Conservation (phyloP, 2,888 invertebrate genomes). For the Acrobasis repandana region DNA sequence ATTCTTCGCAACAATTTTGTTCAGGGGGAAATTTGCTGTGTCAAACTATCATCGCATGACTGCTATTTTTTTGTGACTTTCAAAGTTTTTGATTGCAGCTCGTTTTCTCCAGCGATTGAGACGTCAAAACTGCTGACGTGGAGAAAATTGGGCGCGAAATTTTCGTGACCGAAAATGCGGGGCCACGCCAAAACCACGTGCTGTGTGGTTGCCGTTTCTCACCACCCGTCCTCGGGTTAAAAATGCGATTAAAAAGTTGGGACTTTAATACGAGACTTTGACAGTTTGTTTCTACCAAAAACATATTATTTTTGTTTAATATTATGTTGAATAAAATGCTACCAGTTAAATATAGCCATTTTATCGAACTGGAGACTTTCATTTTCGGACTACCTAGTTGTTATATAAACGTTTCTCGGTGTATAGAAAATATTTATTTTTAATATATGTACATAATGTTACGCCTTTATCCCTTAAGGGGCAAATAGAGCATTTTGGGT, state of each 20-base stretch:
- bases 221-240: constrained; percentile 53
- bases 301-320: too few species aligned
- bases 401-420: too few species aligned
- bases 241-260: constrained; percentile 33
- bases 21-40: not conserved
- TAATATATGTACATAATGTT: too few species aligned
- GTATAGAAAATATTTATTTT: too few species aligned
- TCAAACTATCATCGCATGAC: constrained; percentile 33
- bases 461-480: too few species aligned
- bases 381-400: too few species aligned
- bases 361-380: too few species aligned
- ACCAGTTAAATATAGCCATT: too few species aligned
- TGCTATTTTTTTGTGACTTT: constrained; percentile 43
- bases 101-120: constrained; percentile 57
- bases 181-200: constrained; percentile 66
- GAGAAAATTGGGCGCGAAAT: constrained; percentile 75
- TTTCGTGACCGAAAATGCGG: constrained; percentile 66
- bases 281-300: constrained; percentile 31
- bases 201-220: constrained; percentile 62
- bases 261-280: constrained; percentile 18
- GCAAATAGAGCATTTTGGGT: too few species aligned
- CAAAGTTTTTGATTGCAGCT: constrained; percentile 40
- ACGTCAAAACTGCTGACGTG: constrained; percentile 68
- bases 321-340: too few species aligned
- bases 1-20: not conserved